These are phyloP conservation scores for Drosophila guanche DNA, from an alignment of 1,140 invertebrate species.

Conservation along the genomic window DNA sequence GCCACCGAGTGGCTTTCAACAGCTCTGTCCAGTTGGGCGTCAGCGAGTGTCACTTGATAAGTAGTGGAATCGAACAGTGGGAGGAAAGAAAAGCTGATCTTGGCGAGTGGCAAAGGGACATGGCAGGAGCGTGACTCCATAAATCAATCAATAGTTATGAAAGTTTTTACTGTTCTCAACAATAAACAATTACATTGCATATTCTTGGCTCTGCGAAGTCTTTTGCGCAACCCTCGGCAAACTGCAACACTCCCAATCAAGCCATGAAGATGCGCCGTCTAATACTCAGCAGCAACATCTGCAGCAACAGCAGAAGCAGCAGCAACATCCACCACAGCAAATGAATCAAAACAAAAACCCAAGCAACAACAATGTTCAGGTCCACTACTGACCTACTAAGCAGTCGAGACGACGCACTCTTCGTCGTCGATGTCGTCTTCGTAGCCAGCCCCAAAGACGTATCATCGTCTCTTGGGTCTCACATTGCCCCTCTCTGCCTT, in stretches of 20 bases:
- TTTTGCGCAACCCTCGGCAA: conserved; percentile 12
- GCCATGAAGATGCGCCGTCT: conserved; percentile 46
- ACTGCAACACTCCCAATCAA: conserved; percentile 27
- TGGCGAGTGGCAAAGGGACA: too few species aligned
- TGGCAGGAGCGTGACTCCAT: too few species aligned
- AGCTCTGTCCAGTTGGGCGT: conserved; percentile 19
- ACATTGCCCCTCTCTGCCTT: conserved; percentile 2
- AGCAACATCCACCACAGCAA: conserved; percentile 44
- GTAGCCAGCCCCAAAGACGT: conserved; percentile 14
- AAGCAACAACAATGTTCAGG: conserved; percentile 60
- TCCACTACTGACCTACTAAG: conserved; percentile 83
- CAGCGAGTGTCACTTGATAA: conserved; percentile 9
- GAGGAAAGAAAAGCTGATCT: too few species aligned
- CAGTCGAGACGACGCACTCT: conserved; percentile 47
- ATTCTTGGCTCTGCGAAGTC: neutral
- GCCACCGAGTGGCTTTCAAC: conserved; percentile 32
- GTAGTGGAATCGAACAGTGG: neutral
- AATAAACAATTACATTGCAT: too few species aligned
- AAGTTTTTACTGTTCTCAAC: too few species aligned
- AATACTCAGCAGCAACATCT: conserved; percentile 27
- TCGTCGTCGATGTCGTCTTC: conserved; percentile 3
- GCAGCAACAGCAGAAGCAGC: conserved; percentile 8
- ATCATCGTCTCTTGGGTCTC: conserved; percentile 9
- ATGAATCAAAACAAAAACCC: conserved; percentile 64
- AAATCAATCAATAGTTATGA: too few species aligned